Base-by-base conservation (phyloP, 2,113 vertebrate genomes). In the Daphoenositta chrysoptera region DNA sequence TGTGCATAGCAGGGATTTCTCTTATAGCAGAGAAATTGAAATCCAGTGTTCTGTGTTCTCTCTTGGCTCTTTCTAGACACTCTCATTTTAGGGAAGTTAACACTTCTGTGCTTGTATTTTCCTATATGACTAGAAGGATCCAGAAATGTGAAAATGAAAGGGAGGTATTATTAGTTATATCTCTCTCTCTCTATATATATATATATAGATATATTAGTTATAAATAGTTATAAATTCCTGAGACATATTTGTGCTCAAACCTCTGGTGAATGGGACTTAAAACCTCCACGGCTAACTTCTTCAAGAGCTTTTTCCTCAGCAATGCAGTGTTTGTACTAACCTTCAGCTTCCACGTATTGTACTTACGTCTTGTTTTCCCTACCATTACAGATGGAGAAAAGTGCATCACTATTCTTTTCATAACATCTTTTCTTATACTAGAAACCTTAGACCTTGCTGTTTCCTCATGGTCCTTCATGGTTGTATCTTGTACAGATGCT, bases 91-190 rank as follows among this genome's bases (percentile, higher is more conserved):
- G 10, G 26, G 50, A 77, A 86, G 31, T 76, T 56, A 48, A 57
- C 48, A 42, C 2, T 45, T 88, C 22, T 50, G 24, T 63, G 27
- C 15, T 79, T 89, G 4, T 50, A 27, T 90, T 86, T 57, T 45
- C 23, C 30, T 61, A 1, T 37, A 20, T 75, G 33, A 54, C 21
- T 86, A 33, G 83, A 83, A 57, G n/a, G 7, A 88, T 76, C 17
- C n/a, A 86, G 63, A 77, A 92, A 66, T 57, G 22, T 83, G 66
- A 92, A 96, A 88, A 95, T 73, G 54, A 95, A 90, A 89, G 83
- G 70, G 33, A 79, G n/a, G n/a, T n/a, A n/a, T n/a, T n/a, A n/a
- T n/a, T n/a, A n/a, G n/a, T n/a, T n/a, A n/a, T n/a, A n/a, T n/a
- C n/a, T n/a, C n/a, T n/a, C n/a, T n/a, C n/a, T n/a, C n/a, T n/a